These are phyloP conservation scores for Himalopsyche japonica DNA, from an alignment of 2,888 invertebrate genomes.

Conservation along the genomic window DNA sequence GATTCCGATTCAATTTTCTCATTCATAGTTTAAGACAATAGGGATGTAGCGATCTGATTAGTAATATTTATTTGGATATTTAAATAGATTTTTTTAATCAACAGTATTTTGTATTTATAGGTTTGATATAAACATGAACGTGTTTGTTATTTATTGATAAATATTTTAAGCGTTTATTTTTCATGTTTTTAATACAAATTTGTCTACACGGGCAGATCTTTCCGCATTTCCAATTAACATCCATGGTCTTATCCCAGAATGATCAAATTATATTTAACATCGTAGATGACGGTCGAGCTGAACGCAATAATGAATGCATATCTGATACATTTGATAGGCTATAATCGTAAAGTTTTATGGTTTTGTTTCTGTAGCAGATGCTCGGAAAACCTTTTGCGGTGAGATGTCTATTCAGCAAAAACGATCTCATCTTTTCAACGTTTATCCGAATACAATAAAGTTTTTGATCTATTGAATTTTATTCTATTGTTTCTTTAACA, in stretches of 20 bases:
- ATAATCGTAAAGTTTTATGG: constrained; percentile 25
- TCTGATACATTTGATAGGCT: constrained; percentile 25
- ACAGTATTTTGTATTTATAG: no score
- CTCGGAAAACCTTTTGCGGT: background rate
- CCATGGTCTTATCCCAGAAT: background rate
- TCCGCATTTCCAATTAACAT: background rate
- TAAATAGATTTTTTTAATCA: no score
- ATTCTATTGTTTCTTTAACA: no score
- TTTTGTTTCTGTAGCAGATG: constrained; percentile 15
- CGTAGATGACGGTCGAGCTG: constrained; percentile 1
- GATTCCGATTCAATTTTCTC: no score
- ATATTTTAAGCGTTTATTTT: no score
- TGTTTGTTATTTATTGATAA: no score
- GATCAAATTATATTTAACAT: constrained; percentile 20
- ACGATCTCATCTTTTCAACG: background rate
- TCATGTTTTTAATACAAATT: no score
- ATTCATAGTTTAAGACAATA: no score
- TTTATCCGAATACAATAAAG: background rate
- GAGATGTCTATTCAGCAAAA: background rate
- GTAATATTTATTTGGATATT: no score
- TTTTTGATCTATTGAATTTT: no score
- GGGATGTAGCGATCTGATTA: no score
- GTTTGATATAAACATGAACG: no score
- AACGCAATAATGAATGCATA: constrained; percentile 27
- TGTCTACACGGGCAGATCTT: background rate